These are phyloP conservation scores for Coelinius sp. DNA, from an alignment of 2,888 invertebrate species.

Conservation along the genomic window DNA sequence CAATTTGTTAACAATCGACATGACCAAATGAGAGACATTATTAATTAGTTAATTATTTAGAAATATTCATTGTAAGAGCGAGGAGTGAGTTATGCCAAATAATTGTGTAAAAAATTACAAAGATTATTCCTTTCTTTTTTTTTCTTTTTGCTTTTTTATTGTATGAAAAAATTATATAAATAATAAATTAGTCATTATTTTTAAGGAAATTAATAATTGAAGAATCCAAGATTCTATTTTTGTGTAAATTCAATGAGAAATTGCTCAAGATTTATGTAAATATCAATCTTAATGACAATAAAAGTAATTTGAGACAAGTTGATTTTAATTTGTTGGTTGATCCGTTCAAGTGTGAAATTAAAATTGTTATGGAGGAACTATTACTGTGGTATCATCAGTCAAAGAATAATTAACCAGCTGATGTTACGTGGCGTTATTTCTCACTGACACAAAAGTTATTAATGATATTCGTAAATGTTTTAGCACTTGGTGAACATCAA, in stretches of 20 bases:
- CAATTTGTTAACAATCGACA: background rate
- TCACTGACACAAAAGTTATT: conserved; percentile 52
- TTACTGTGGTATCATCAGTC: conserved; percentile 46
- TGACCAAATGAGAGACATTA: conserved; percentile 8
- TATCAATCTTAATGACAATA: conserved; percentile 8
- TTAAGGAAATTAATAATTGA: background rate
- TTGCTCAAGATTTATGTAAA: conserved; percentile 24
- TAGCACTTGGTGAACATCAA: conserved; percentile 50
- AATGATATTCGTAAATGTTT: conserved; percentile 54
- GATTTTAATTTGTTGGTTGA: background rate
- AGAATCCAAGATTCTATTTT: background rate
- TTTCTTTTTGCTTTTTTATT: background rate
- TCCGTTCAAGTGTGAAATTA: background rate
- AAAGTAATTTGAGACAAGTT: background rate
- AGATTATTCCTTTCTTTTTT: background rate
- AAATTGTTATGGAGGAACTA: background rate
- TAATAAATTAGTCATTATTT: conserved; percentile 13
- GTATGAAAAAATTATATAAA: background rate
- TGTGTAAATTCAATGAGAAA: background rate
- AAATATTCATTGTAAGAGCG: background rate
- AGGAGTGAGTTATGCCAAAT: background rate
- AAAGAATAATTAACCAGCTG: conserved; percentile 53
- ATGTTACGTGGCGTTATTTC: conserved; percentile 14
- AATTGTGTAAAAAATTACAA: background rate
- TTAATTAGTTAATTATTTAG: background rate